Percentiles rank a stretch among this genome's conserved stretches.
phyloP scores from a whole-genome alignment of 2,113 vertebrate species.

The Pitta sordida region DNA sequence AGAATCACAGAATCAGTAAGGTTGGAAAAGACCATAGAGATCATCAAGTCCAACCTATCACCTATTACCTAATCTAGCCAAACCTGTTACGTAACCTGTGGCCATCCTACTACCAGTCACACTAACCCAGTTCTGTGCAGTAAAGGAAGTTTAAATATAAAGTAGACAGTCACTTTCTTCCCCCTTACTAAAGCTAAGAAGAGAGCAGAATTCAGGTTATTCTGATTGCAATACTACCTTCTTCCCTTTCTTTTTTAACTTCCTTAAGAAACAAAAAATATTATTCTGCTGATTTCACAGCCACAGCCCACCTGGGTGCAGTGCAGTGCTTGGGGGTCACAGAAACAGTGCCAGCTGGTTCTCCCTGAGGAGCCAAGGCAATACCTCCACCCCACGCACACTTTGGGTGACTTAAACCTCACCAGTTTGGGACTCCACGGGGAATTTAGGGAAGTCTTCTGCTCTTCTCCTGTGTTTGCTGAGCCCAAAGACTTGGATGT shows the following conservation, averaged over 20 bases:
- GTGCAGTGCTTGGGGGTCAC: background rate
- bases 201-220: background rate
- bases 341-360: background rate
- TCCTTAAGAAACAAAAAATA: background rate
- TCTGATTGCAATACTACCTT: background rate
- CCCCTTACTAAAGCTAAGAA: fast-evolving
- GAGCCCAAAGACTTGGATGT: background rate
- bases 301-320: fast-evolving
- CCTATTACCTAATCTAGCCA: no score
- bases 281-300: background rate
- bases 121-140: background rate
- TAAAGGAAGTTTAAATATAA: background rate
- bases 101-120: no score
- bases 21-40: no score
- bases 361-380: fast-evolving
- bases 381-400: fast-evolving
- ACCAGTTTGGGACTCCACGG: background rate
- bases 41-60: no score
- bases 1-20: no score
- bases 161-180: background rate
- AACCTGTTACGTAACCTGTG: no score
- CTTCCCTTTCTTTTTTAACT: background rate
- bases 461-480: background rate
- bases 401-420: background rate
- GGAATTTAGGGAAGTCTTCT: background rate